Percentiles rank a stretch among this genome's conserved stretches.
These are phyloP conservation scores for Semaprochilodus insignis DNA, from an alignment of 2,797 vertebrate species.

Conservation along the genomic window DNA sequence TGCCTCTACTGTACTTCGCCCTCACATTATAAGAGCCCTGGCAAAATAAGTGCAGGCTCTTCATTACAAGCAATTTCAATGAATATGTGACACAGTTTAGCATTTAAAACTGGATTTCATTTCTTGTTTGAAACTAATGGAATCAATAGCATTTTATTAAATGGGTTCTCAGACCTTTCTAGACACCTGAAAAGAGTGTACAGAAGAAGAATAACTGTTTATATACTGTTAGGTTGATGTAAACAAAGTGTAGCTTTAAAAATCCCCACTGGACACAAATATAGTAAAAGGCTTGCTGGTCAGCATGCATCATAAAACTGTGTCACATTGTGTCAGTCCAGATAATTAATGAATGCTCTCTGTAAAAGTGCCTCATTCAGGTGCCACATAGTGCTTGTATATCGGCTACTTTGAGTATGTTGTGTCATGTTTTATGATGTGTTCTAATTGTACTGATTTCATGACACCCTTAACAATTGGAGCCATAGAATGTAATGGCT, in stretches of 20 bases:
- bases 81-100: neutral
- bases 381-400: conserved; percentile 32
- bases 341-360: conserved; percentile 12
- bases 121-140: neutral
- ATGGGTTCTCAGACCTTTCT: neutral
- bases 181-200: neutral
- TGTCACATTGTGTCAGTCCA: conserved; percentile 11
- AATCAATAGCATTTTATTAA: neutral
- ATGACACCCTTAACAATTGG: neutral
- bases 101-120: neutral
- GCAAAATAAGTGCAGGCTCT: neutral
- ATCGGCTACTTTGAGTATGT: conserved; percentile 19
- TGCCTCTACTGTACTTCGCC: conserved; percentile 16
- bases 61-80: neutral
- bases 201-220: neutral
- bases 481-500: neutral
- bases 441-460: conserved; percentile 17
- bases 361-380: conserved; percentile 50
- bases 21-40: conserved; percentile 14
- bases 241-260: conserved; percentile 15
- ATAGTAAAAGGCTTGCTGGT: conserved; percentile 9
- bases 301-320: conserved; percentile 17
- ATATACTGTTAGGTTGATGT: neutral
- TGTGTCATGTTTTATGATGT: conserved; percentile 26
- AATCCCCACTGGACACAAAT: conserved; percentile 18